Base-by-base conservation (phyloP, 2,888 invertebrate genomes). In the Germaria angustata region DNA sequence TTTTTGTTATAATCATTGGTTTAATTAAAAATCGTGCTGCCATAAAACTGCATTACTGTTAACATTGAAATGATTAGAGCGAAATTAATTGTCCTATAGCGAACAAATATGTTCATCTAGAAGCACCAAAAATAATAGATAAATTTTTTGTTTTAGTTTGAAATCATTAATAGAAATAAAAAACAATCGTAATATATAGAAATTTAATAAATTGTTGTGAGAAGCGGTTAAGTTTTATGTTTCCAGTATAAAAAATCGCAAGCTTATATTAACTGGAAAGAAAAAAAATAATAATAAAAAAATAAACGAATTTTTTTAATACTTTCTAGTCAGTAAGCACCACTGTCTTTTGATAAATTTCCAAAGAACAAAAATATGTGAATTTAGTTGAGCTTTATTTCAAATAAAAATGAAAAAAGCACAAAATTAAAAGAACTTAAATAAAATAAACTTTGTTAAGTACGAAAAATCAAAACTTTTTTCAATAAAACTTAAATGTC, bases 181-280 rank as follows among this genome's bases (percentile, higher is more conserved):
- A 79, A 63, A 9, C 66, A 61, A 68, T 61, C 36, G 34, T 63
- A 61, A 65, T 34, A 53, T 76, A 57, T 76, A 77, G 81, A 57
- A 76, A 79, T 63, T 78, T 79, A 80, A 71, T 65, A 71, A 82
- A 80, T 79, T 72, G 65, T 72, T 59, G 49, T 72, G 41, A 72
- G 66, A 72, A 80, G 32, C 46, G 3, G 28, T n/a, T n/a, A n/a
- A n/a, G n/a, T 5, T 5, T 28, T 28, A 28, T 28, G 4, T 28
- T 28, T 3, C 28, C 6, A 28, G 6, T 28, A 28, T 6, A 6
- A 63, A 41, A 39, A 69, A 57, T 55, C 63, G 69, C 61, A 63
- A 46, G 63, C 69, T 80, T 80, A 46, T n/a, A n/a, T n/a, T n/a
- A 75, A 59, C 44, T 69, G 20, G n/a, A 73, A 61, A 7, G 6